Percentiles rank a stretch among this genome's conserved stretches.
These are phyloP conservation scores for Sarcophaga bullata DNA, from an alignment of 1,140 invertebrate genomes.

Conservation along the genomic window DNA sequence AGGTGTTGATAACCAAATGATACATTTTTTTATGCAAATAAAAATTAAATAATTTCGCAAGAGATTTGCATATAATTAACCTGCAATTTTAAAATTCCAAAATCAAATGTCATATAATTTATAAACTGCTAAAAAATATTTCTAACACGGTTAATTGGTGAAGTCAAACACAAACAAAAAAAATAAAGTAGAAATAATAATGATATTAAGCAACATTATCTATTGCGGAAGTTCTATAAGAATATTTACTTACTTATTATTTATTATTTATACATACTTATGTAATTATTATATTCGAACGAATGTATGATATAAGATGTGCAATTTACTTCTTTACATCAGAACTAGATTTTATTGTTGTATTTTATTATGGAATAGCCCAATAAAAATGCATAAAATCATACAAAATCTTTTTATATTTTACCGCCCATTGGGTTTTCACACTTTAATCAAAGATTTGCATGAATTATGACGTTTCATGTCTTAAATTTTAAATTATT, in stretches of 20 bases:
- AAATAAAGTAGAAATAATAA: too few relatives aligned
- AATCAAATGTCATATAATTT: not conserved
- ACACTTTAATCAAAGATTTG: conserved; percentile 21
- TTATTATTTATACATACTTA: too few relatives aligned
- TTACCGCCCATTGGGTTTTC: conserved; percentile 13
- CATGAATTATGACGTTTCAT: not conserved
- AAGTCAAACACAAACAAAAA: too few relatives aligned
- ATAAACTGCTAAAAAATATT: conserved; percentile 10
- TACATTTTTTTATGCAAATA: not conserved
- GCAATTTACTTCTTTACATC: too few relatives aligned
- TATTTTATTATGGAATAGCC: too few relatives aligned
- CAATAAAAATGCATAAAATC: too few relatives aligned
- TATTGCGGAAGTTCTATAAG: too few relatives aligned
- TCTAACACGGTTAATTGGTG: not conserved
- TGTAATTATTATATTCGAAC: too few relatives aligned
- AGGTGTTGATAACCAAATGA: conserved; percentile 22
- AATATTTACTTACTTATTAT: too few relatives aligned
- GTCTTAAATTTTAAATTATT: not conserved
- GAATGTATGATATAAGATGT: too few relatives aligned
- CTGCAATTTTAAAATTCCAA: not conserved
- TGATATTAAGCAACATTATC: too few relatives aligned
- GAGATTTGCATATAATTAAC: not conserved
- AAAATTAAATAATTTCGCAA: not conserved
- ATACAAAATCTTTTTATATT: not conserved
- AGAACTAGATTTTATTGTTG: too few relatives aligned